A percentile compares a stretch with the other conserved stretches of the same genome.
These are phyloP conservation scores for Ambastaia sidthimunki DNA, from an alignment of 2,797 vertebrate genomes.

Conservation along the genomic window DNA sequence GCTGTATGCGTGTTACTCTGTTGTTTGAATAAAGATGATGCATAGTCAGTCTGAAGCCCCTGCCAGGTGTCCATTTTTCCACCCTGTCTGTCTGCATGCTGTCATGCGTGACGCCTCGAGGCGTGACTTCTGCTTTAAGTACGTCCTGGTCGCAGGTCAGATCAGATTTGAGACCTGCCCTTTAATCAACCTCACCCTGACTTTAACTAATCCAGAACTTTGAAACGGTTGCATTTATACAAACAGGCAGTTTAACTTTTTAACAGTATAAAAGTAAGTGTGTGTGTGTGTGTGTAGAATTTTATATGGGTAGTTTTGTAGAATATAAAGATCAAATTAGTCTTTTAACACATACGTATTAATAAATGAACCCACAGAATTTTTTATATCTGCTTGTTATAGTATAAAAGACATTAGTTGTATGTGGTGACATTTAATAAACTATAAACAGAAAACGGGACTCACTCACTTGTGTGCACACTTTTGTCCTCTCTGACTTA, in stretches of 20 bases:
- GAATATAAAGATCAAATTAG: background rate
- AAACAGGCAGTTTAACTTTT: background rate
- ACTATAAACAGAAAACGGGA: background rate
- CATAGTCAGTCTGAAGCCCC: slow-evolving; percentile 50
- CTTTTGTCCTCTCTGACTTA: background rate
- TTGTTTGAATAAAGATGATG: slow-evolving; percentile 58
- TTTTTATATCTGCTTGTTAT: background rate
- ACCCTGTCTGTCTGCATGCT: slow-evolving; percentile 56
- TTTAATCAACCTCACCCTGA: slow-evolving; percentile 10
- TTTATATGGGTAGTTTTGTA: too few species aligned
- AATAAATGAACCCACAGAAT: background rate
- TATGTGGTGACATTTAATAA: background rate
- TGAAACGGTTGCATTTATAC: slow-evolving; percentile 3
- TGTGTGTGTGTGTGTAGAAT: background rate
- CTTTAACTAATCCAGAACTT: slow-evolving; percentile 22
- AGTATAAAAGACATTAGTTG: background rate
- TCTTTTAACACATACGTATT: background rate
- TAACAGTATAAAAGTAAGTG: background rate
- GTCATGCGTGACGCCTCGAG: slow-evolving; percentile 40
- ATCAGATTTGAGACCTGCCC: slow-evolving; percentile 45
- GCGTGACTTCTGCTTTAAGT: slow-evolving; percentile 45
- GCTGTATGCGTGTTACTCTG: slow-evolving; percentile 38
- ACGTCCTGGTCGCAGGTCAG: slow-evolving; percentile 36
- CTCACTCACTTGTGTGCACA: background rate
- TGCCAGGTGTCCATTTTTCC: slow-evolving; percentile 59